A percentile compares a stretch with the other conserved stretches of the same genome.
Conservation (phyloP, 2,888 invertebrate species). For the Bellardia pandia region DNA sequence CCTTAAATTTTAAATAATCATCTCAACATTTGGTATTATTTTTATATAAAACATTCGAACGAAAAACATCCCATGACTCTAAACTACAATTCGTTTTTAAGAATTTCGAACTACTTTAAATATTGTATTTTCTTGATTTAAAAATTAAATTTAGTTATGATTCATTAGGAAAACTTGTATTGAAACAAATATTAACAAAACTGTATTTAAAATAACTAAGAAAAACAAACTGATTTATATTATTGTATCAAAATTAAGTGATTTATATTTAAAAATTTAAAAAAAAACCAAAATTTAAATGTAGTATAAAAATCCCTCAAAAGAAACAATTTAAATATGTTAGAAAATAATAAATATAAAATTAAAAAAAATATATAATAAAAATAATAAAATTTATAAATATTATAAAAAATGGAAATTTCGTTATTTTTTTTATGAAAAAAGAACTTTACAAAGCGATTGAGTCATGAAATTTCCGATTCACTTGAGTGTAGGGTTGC, state of each 20-base stretch:
- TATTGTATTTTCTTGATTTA: background rate
- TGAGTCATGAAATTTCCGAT: background rate
- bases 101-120: background rate
- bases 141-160: conserved; percentile 1
- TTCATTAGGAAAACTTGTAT: background rate
- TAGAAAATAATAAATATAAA: conserved; percentile 56
- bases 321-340: conserved; percentile 62
- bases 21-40: conserved; percentile 23
- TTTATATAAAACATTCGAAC: background rate
- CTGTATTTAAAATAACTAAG: conserved; percentile 17
- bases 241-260: conserved; percentile 65
- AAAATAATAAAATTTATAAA: conserved; percentile 64
- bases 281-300: conserved; percentile 4
- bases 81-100: background rate
- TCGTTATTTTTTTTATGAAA: background rate
- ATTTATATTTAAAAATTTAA: conserved; percentile 51
- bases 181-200: background rate
- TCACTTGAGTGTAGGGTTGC: no score
- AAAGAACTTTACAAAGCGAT: background rate
- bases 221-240: conserved; percentile 53
- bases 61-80: conserved; percentile 29
- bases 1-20: background rate
- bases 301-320: conserved; percentile 56
- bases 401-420: conserved; percentile 31
- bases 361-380: conserved; percentile 33